phyloP scores from a whole-genome alignment of 2,888 invertebrate species.

The Standfussiana lucernea region DNA sequence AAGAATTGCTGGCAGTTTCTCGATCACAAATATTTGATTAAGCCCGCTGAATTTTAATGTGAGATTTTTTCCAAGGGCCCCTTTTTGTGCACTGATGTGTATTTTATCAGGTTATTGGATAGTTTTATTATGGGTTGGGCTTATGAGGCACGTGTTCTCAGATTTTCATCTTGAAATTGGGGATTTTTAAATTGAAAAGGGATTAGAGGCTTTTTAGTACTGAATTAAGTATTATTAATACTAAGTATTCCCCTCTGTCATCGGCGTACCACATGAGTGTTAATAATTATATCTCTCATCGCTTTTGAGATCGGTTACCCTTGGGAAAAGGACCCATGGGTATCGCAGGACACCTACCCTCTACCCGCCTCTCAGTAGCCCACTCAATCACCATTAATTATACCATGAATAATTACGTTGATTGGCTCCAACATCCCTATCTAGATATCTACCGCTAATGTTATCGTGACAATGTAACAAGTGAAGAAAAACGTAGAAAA shows the following conservation, averaged over 20 bases:
- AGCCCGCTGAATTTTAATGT: conserved; percentile 52
- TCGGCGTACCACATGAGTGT: conserved; percentile 15
- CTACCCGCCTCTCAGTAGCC: conserved; percentile 31
- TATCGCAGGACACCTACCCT: conserved; percentile 42
- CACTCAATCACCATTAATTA: conserved; percentile 58
- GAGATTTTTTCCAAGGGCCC: conserved; percentile 12
- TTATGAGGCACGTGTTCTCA: not conserved
- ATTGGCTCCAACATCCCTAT: conserved; percentile 25
- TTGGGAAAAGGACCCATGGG: conserved; percentile 31
- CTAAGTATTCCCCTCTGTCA: not conserved
- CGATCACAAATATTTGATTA: conserved; percentile 62
- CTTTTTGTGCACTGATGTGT: conserved; percentile 36
- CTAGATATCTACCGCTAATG: not conserved
- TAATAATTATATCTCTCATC: conserved; percentile 38
- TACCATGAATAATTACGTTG: conserved; percentile 54
- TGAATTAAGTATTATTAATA: not conserved
- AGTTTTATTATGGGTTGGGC: not conserved
- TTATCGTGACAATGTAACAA: conserved; percentile 9
- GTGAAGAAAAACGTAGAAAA: not conserved
- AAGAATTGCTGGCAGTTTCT: conserved; percentile 54
- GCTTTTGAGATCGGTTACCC: conserved; percentile 32
- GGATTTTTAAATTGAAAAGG: not conserved
- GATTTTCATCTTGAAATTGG: not conserved
- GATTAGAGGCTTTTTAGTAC: not conserved
- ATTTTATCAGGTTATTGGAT: conserved; percentile 17